A percentile compares a stretch with the other conserved stretches of the same genome.
These are phyloP conservation scores for Neosalanx taihuensis DNA, from an alignment of 2,797 vertebrate species.

Conservation along the genomic window DNA sequence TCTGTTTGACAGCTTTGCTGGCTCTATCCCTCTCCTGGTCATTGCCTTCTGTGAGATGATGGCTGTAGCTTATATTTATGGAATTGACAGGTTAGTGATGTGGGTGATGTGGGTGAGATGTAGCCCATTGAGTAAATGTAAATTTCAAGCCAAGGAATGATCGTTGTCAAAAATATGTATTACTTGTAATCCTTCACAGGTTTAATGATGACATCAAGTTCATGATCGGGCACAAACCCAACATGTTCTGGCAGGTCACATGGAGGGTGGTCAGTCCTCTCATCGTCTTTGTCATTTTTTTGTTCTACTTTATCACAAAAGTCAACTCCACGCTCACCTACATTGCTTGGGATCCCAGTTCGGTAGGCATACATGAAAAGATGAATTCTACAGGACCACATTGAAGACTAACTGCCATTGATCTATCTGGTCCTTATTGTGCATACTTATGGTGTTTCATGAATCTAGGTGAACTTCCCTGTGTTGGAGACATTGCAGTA, in stretches of 20 bases:
- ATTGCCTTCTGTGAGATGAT: conserved; percentile 93
- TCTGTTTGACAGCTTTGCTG: conserved; percentile 87
- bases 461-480: conserved; percentile 72
- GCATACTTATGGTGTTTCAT: background rate
- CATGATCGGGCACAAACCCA: conserved; percentile 92
- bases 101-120: background rate
- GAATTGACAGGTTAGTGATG: conserved; percentile 67
- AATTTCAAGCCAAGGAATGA: background rate
- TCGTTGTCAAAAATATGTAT: background rate
- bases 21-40: conserved; percentile 89
- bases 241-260: conserved; percentile 89
- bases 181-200: conserved; percentile 58
- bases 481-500: conserved; percentile 54
- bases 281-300: conserved; percentile 85
- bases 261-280: conserved; percentile 88
- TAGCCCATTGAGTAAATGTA: background rate
- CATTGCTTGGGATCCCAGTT: conserved; percentile 76
- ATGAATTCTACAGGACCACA: conserved; percentile 58
- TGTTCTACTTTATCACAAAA: conserved; percentile 87
- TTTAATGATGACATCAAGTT: conserved; percentile 90
- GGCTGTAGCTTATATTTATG: conserved; percentile 86
- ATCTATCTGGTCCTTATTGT: conserved; percentile 55
- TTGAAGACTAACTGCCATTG: conserved; percentile 71
- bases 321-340: conserved; percentile 73
- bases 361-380: conserved; percentile 76